These are phyloP conservation scores for Halocynthia roretzi DNA, from an alignment of 23 tunicate genomes.

Conservation along the genomic window DNA sequence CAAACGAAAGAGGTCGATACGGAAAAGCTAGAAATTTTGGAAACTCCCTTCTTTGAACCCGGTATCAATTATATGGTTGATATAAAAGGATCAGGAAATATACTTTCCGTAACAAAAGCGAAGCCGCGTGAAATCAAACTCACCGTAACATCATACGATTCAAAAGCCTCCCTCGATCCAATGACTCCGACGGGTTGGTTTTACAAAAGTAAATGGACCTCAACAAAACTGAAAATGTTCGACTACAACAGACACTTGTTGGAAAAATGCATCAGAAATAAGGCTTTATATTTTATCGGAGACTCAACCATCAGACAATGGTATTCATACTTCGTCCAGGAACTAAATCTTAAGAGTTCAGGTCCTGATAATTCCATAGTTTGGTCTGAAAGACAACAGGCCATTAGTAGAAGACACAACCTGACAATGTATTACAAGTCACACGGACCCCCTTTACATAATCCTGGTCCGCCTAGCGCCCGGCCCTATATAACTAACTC, in stretches of 20 bases:
- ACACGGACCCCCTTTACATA: slow-evolving; percentile 72
- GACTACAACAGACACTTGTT: background rate
- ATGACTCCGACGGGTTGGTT: slow-evolving; percentile 13
- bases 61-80: background rate
- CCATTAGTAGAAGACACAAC: slow-evolving; percentile 1
- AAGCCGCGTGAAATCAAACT: background rate
- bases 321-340: background rate
- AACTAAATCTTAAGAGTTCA: background rate
- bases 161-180: background rate
- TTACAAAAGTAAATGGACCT: background rate
- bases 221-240: slow-evolving; percentile 2
- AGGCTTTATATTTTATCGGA: slow-evolving; percentile 47
- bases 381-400: slow-evolving; percentile 21
- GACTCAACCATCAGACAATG: slow-evolving; percentile 60
- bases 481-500: slow-evolving; percentile 63
- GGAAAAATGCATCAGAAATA: slow-evolving; percentile 15
- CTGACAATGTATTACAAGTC: slow-evolving; percentile 41
- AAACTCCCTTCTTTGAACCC: background rate
- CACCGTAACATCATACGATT: background rate
- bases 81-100: background rate
- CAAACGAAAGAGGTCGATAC: background rate
- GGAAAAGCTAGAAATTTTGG: slow-evolving; percentile 8
- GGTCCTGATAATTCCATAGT: slow-evolving; percentile 2
- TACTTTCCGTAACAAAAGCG: background rate
- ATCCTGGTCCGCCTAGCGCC: slow-evolving; percentile 41